Evolutionary conservation across 2,888 invertebrate genomes (phyloP), one percentile per base, ranked within the genome.

Genomic region (Eupelmus urozonus): DNA sequence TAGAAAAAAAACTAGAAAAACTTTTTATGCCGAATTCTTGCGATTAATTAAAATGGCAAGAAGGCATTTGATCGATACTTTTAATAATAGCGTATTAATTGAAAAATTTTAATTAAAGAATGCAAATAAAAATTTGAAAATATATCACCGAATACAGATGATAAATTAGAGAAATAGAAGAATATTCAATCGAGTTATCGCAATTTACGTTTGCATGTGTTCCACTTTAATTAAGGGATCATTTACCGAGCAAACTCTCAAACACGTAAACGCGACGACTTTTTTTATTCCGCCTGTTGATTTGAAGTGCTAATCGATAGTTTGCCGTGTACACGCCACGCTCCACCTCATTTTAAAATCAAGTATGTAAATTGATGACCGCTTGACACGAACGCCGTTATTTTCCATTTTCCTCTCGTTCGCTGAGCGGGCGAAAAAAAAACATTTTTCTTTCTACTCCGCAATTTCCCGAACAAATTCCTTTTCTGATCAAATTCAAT

Each of bases 231-330:
- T 73, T 65, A 65, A 65, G 57, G n/a, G 45, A 42, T 73, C 27
- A 49, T 73, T 73, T 53, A 45, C 18, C n/a, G 42, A 72, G 40
- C 62, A 20, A 72, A 63, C 72, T 72, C 27, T 53, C 42, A 7
- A 29, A 18, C 60, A 40, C 51, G 51, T 34, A 13, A 71, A 71
- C 60, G 70, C 62, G 73, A 57, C 40, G 57, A 18, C 18, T 29
- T 70, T 70, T 71, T 71, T 71, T n/a, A 62, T 71, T 51, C 45
- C 42, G 65, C 73, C 73, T 65, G 73, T 73, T 73, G 73, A 73
- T 65, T 57, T 55, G 29, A 45, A 73, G 65, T 23, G 73, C 45
- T 29, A 65, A 73, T 73, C 57, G 73, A 73, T 65, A 55, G 45
- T 1, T 49, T n/a, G 3, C 59, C 53, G 18, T 23, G 23, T 23